Evolutionary conservation across 2,888 invertebrate species (phyloP), one percentile per base, ranked within the genome.

Genomic region (Drosophila borborema): DNA sequence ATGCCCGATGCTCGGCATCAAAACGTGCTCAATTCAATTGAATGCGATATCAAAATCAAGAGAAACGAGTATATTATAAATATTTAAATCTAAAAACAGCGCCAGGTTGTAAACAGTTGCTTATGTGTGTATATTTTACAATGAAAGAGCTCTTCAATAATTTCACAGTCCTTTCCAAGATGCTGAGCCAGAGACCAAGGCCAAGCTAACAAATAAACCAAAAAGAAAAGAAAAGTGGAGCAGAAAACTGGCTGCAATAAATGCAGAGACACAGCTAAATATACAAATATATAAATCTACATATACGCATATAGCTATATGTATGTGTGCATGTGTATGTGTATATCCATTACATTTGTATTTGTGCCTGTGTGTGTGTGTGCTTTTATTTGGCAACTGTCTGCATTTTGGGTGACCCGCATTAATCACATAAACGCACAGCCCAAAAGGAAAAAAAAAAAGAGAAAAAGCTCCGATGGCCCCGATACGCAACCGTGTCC

Each of bases 371-470:
- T 28, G 3, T 14, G 34, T 20, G n/a, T 23, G 18, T 46, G n/a
- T 55, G 38, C 18, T 6, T 58, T 46, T 77, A 54, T 62, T 48
- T 48, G 34, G 64, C 20, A 31, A 54, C 59, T 53, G 28, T 43
- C 48, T 80, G 70, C 77, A 66, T 78, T 78, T 78, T 66, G 62
- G 54, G 48, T 68, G 87, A 82, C 82, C 82, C 88, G 74, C 86
- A 87, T 82, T 87, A 82, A 84, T 82, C 82, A 82, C 85, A 58
- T 73, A 79, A 81, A 56, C 38, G 60, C 48, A 46, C 34, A 49
- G 20, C 48, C 43, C 23, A 36, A 48, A 16, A 9, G 31, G 3
- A 49, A 10, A 41, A 7, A 1, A 38, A 2, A 38, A 14, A 36
- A 10, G 28, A 28, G 28, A 28, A 14, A 14, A 38, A 38, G 8